A percentile compares a stretch with the other conserved stretches of the same genome.
Evolutionary conservation across 2,797 vertebrate genomes (phyloP).

Genomic region (Lacerta bilineata): DNA sequence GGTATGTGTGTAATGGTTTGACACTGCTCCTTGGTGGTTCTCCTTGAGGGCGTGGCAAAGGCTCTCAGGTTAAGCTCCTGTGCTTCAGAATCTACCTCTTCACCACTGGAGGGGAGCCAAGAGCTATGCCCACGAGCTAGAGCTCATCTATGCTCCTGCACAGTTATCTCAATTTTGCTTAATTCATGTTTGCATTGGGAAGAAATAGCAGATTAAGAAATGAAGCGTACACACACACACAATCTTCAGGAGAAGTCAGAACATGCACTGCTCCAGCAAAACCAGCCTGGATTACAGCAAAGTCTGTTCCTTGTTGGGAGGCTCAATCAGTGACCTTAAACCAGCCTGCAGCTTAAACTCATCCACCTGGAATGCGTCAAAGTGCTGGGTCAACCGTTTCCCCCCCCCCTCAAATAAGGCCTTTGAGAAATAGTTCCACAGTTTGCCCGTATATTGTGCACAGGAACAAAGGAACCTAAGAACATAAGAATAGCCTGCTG

Average conservation of each 20-base stretch:
- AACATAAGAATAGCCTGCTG: too few relatives aligned
- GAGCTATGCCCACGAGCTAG: too few relatives aligned
- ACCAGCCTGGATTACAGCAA: conserved; percentile 21
- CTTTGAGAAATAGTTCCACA: too few relatives aligned
- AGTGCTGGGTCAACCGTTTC: conserved; percentile 15
- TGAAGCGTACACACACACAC: conserved; percentile 4
- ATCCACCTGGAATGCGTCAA: conserved; percentile 34
- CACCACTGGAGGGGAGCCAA: too few relatives aligned
- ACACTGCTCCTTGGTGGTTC: too few relatives aligned
- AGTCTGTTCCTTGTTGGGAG: conserved; percentile 34
- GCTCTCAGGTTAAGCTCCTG: too few relatives aligned
- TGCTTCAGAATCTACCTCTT: too few relatives aligned
- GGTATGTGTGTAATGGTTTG: too few relatives aligned
- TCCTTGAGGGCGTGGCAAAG: too few relatives aligned
- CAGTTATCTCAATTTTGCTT: background rate
- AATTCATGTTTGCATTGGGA: conserved; percentile 1
- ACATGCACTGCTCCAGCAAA: conserved; percentile 27
- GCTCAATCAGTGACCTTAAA: background rate
- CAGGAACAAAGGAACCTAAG: background rate
- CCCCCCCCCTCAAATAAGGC: conserved; percentile 5
- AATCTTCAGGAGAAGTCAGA: conserved; percentile 25
- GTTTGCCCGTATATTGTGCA: conserved; percentile 9
- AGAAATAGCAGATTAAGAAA: background rate
- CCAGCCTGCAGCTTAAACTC: background rate
- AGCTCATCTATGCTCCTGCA: conserved; percentile 7